Percentiles rank a stretch among this genome's conserved stretches.
phyloP scores from a whole-genome alignment of 2,797 vertebrate genomes.

The Acipenser ruthenus region DNA sequence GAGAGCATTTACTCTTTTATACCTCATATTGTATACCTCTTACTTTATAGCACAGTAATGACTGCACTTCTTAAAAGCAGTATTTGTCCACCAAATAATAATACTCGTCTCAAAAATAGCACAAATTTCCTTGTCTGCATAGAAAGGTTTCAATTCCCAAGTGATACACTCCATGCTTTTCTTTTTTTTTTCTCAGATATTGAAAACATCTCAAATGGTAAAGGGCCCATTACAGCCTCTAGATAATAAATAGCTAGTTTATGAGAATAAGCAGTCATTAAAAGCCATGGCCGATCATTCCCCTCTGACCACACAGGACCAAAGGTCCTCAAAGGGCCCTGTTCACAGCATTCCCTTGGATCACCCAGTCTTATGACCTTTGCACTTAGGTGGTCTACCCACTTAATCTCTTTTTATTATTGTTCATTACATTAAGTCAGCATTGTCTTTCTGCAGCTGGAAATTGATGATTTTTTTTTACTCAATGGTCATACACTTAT shows the following conservation, averaged over 20 bases:
- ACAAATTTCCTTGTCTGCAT: too few species aligned
- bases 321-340: conserved; percentile 49
- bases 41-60: too few species aligned
- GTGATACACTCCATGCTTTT: too few species aligned
- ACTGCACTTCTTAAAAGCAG: too few species aligned
- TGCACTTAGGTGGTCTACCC: conserved; percentile 36
- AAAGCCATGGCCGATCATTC: conserved; percentile 43
- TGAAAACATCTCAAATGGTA: too few species aligned
- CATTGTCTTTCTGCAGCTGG: conserved; percentile 26
- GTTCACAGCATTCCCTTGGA: conserved; percentile 39
- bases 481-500: conserved; percentile 20
- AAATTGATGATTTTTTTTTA: conserved; percentile 14
- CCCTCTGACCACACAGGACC: conserved; percentile 36
- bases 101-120: too few species aligned
- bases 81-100: too few species aligned
- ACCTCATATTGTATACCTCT: too few species aligned
- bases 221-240: conserved; percentile 21
- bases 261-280: conserved; percentile 44
- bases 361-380: conserved; percentile 37
- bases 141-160: too few species aligned
- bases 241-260: conserved; percentile 42
- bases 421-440: conserved; percentile 49
- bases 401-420: conserved; percentile 55
- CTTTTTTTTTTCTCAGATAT: too few species aligned
- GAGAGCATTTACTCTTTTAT: too few species aligned